These are phyloP conservation scores for Agonopterix alstromeriana DNA, from an alignment of 2,888 invertebrate species.

Conservation along the genomic window DNA sequence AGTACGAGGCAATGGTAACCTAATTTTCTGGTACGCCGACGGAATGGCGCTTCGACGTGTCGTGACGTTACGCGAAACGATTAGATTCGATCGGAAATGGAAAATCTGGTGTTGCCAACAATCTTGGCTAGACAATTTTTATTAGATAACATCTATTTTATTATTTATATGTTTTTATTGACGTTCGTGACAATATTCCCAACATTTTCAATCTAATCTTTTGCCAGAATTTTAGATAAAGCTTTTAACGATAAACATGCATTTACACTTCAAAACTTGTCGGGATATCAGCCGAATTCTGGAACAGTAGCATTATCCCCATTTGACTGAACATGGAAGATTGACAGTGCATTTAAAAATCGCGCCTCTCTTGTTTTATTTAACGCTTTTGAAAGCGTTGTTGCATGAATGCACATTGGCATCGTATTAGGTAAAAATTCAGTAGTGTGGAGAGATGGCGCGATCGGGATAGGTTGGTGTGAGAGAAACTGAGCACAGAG, in stretches of 20 bases:
- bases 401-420: background rate
- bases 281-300: conserved; percentile 11
- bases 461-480: no score
- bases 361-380: conserved; percentile 19
- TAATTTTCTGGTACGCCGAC: conserved; percentile 50
- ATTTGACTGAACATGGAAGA: conserved; percentile 25
- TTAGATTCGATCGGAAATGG: conserved; percentile 56
- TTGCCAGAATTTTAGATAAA: no score
- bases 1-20: conserved; percentile 43
- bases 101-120: conserved; percentile 40
- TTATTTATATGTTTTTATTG: no score
- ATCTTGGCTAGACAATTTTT: no score
- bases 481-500: conserved; percentile 15
- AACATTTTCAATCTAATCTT: no score
- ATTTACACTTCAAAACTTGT: no score
- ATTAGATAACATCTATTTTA: no score
- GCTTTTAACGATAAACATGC: no score
- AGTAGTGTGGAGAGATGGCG: no score
- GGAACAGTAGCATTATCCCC: conserved; percentile 24
- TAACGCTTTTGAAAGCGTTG: conserved; percentile 26
- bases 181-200: no score
- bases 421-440: no score
- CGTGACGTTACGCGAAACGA: conserved; percentile 31
- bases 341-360: conserved; percentile 30
- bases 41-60: conserved; percentile 25